Evolutionary conservation across 2,113 vertebrate genomes (phyloP), one percentile per base, ranked within the genome.

Genomic region (Telmatochromis sp.): DNA sequence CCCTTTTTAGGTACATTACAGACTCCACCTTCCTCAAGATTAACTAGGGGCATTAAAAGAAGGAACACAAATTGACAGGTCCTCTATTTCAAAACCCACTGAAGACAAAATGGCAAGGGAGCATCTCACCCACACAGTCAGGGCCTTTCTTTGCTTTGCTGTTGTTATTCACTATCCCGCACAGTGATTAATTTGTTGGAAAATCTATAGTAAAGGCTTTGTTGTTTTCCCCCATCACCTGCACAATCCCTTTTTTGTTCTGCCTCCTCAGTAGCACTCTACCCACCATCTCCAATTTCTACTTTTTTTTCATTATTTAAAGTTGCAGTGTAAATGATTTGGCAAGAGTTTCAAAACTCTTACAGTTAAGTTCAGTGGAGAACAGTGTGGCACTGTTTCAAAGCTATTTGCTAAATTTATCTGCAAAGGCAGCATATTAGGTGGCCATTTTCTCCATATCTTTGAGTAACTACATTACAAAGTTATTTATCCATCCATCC

Each of bases 171-270:
- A 88, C 89, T 84, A 88, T 91, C 85, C 91, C 89, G 93, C 89
- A 89, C 81, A 88, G 89, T 94, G 93, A 89, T 95, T 95, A 94
- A 95, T 96, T 95, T 94, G 94, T 90, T 93, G 83, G 92, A 95
- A 95, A 96, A 96, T 96, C 96, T 93, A 96, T 96, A 95, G 91
- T 65, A 88, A 80, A 95, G 91, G 89, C 94, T 95, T 95, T 95
- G 92, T 95, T 93, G 87, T 88, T 91, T 86, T 89, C 93, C 92
- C 93, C 91, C 92, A 92, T 93, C 88, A 86, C 86, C 90, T 93
- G 88, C 79, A 12, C 80, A 86, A 86, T 90, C 81, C 79, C 73
- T 83, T 91, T 51, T 85, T 78, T 88, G 11, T 82, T 75, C 83
- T 86, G 79, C 81, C 84, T 91, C 50, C 53, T 87, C 82, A 71